phyloP scores from a whole-genome alignment of 2,888 invertebrate genomes.

The Magallana nippona region DNA sequence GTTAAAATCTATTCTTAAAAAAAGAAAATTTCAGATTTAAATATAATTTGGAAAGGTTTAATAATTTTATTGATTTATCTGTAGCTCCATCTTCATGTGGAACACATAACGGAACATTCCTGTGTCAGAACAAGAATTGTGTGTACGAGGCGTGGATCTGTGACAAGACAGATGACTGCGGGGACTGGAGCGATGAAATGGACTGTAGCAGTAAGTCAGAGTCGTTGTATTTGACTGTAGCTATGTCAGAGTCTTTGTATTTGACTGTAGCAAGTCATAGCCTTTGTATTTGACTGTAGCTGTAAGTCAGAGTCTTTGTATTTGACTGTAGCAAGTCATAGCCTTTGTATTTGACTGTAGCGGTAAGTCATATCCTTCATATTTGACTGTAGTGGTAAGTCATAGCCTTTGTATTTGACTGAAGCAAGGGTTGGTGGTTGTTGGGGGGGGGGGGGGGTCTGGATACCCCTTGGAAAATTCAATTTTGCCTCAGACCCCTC shows the following conservation, averaged over 20 bases:
- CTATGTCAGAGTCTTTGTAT: not conserved
- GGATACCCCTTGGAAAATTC: no score
- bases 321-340: slow-evolving; percentile 74
- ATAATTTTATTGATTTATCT: slow-evolving; percentile 5
- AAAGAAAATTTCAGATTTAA: no score
- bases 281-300: no score
- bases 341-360: not conserved
- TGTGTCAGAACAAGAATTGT: slow-evolving; percentile 81
- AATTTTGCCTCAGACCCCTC: no score
- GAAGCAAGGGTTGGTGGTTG: no score
- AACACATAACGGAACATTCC: slow-evolving; percentile 77
- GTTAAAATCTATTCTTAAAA: no score
- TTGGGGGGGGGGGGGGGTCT: no score
- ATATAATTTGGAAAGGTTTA: not conserved
- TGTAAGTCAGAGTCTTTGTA: slow-evolving; percentile 67
- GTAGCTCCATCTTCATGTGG: slow-evolving; percentile 71
- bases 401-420: no score
- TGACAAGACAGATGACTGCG: slow-evolving; percentile 81
- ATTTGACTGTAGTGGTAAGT: no score
- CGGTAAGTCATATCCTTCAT: not conserved
- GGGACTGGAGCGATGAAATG: slow-evolving; percentile 81
- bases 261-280: no score
- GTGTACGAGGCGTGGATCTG: slow-evolving; percentile 81
- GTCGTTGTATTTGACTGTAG: not conserved
- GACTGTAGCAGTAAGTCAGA: slow-evolving; percentile 76